These are phyloP conservation scores for Ophion obscuratus DNA, from an alignment of 2,888 invertebrate species.

Conservation along the genomic window DNA sequence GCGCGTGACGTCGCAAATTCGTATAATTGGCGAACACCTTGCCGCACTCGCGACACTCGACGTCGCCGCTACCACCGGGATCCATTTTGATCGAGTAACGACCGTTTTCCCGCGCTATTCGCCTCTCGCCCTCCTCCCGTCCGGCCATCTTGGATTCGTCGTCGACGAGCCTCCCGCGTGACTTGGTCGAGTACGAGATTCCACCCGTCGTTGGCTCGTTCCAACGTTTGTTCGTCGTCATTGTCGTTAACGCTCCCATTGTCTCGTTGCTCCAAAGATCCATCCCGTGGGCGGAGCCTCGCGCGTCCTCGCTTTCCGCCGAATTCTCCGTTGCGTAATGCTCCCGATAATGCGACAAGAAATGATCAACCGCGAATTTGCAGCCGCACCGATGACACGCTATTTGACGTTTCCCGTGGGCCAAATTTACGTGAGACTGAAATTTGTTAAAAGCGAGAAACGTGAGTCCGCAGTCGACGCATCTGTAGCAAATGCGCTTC, in stretches of 20 bases:
- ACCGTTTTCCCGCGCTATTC: neutral
- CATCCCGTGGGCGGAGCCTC: neutral
- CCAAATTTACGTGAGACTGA: slow-evolving; percentile 72
- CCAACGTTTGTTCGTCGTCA: neutral
- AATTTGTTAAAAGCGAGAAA: slow-evolving; percentile 80
- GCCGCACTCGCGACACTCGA: slow-evolving; percentile 86
- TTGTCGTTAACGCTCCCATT: neutral
- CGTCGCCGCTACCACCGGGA: slow-evolving; percentile 52
- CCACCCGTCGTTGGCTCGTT: neutral
- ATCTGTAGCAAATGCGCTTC: slow-evolving; percentile 77
- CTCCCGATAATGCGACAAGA: slow-evolving; percentile 83
- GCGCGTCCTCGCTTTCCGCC: neutral
- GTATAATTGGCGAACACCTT: slow-evolving; percentile 85
- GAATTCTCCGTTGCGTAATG: slow-evolving; percentile 67
- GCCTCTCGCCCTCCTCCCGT: slow-evolving; percentile 68
- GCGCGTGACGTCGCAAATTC: slow-evolving; percentile 79
- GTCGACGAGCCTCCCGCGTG: slow-evolving; percentile 87
- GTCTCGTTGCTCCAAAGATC: neutral
- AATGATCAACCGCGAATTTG: slow-evolving; percentile 85
- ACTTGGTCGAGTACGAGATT: slow-evolving; percentile 86
- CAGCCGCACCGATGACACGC: slow-evolving; percentile 85
- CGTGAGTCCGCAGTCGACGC: slow-evolving; percentile 79
- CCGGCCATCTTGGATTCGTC: slow-evolving; percentile 84
- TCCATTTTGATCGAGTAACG: slow-evolving; percentile 72
- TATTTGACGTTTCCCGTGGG: slow-evolving; percentile 79